Percentiles rank a stretch among this genome's conserved stretches.
These are phyloP conservation scores for Ardeotis arabs DNA, from an alignment of 2,113 vertebrate genomes.

Conservation along the genomic window DNA sequence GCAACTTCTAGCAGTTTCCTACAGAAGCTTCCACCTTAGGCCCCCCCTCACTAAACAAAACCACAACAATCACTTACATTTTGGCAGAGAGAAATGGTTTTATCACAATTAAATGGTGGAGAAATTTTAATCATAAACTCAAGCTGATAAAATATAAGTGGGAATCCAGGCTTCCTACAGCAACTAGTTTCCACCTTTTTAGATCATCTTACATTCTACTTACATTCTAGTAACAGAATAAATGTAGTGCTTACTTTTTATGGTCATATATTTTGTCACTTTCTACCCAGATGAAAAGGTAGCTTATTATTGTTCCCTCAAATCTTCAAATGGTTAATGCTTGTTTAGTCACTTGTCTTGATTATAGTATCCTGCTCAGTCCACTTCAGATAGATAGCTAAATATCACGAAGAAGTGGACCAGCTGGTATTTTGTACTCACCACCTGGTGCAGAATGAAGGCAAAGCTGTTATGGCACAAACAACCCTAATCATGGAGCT, in stretches of 20 bases:
- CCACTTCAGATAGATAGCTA: background rate
- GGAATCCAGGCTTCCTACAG: background rate
- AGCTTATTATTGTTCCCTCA: background rate
- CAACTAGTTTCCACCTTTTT: background rate
- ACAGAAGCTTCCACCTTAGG: too few species aligned
- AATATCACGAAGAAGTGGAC: background rate
- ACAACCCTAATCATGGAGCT: background rate
- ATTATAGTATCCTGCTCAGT: background rate
- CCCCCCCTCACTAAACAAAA: too few species aligned
- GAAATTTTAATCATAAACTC: background rate
- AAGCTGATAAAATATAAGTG: background rate
- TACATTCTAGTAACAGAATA: background rate
- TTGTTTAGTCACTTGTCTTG: background rate
- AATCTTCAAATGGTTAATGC: background rate
- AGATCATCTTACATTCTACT: background rate
- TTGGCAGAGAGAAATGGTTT: background rate
- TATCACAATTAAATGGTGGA: background rate
- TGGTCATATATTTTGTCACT: background rate
- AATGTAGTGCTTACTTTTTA: background rate
- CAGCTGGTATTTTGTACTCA: conserved; percentile 22
- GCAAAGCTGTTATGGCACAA: background rate
- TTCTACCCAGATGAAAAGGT: background rate
- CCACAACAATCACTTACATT: background rate
- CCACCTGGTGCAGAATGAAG: background rate
- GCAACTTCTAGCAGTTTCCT: too few species aligned